phyloP scores from a whole-genome alignment of 2,113 vertebrate genomes.

The Gallinago media region DNA sequence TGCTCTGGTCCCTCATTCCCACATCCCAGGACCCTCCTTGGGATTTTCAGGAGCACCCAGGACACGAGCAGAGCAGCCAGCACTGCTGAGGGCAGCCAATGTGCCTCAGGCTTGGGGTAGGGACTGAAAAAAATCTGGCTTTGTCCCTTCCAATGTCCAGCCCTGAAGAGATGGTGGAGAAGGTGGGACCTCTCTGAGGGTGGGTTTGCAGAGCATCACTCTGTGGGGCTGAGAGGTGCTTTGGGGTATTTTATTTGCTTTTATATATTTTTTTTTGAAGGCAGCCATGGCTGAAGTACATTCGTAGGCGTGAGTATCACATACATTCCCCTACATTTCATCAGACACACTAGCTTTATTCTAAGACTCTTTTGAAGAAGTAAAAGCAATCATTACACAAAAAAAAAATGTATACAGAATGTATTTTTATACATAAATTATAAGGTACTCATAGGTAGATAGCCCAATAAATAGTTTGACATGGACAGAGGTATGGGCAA shows the following conservation, averaged over 20 bases:
- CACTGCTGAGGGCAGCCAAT: neutral
- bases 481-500: neutral
- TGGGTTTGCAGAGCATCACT: neutral
- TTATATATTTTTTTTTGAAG: rapidly evolving
- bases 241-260: neutral
- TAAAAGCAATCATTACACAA: neutral
- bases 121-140: neutral
- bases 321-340: neutral
- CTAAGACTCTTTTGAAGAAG: neutral
- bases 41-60: neutral
- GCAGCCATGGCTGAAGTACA: neutral
- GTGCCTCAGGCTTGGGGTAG: rapidly evolving
- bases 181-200: neutral
- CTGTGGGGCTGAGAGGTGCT: neutral
- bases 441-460: neutral
- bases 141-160: neutral
- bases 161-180: rapidly evolving
- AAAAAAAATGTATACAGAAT: neutral
- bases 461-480: neutral
- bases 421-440: neutral
- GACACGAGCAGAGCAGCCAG: neutral
- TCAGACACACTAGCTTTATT: neutral
- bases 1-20: neutral
- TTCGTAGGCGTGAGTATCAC: rapidly evolving
- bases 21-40: neutral